These are phyloP conservation scores for Ephestia elutella DNA, from an alignment of 1,140 invertebrate species.

Conservation along the genomic window DNA sequence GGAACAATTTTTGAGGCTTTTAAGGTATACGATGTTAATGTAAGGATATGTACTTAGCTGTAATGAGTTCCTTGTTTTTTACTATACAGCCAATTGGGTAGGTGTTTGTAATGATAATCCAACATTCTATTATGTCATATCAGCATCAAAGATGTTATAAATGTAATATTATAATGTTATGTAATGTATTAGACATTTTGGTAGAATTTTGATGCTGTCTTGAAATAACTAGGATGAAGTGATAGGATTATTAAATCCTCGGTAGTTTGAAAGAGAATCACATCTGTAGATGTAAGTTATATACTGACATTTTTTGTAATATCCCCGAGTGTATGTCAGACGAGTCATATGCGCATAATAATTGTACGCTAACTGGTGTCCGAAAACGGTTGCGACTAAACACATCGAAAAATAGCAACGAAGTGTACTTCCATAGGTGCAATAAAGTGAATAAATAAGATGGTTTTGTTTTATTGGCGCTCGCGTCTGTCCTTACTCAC, in stretches of 20 bases:
- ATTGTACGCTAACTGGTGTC: slow-evolving; percentile 6
- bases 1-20: slow-evolving; percentile 70
- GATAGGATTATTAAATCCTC: slow-evolving; percentile 6
- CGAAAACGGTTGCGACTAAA: slow-evolving; percentile 17
- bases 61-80: slow-evolving; percentile 65
- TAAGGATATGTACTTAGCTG: slow-evolving; percentile 72
- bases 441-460: slow-evolving; percentile 64
- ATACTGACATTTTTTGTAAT: slow-evolving; percentile 3
- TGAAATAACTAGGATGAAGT: slow-evolving; percentile 10
- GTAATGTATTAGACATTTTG: slow-evolving; percentile 24
- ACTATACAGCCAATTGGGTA: slow-evolving; percentile 35
- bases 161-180: slow-evolving; percentile 19
- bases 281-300: slow-evolving; percentile 11
- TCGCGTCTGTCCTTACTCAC: too few relatives aligned
- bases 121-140: slow-evolving; percentile 22
- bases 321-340: not conserved
- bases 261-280: slow-evolving; percentile 7
- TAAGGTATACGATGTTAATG: slow-evolving; percentile 71
- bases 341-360: slow-evolving; percentile 9
- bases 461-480: slow-evolving; percentile 31
- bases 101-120: slow-evolving; percentile 33
- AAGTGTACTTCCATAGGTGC: slow-evolving; percentile 71
- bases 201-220: slow-evolving; percentile 25
- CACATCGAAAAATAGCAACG: slow-evolving; percentile 59
- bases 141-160: slow-evolving; percentile 23